A percentile compares a stretch with the other conserved stretches of the same genome.
phyloP scores from a whole-genome alignment of 2,797 vertebrate genomes.

The Chloroceryle inda region DNA sequence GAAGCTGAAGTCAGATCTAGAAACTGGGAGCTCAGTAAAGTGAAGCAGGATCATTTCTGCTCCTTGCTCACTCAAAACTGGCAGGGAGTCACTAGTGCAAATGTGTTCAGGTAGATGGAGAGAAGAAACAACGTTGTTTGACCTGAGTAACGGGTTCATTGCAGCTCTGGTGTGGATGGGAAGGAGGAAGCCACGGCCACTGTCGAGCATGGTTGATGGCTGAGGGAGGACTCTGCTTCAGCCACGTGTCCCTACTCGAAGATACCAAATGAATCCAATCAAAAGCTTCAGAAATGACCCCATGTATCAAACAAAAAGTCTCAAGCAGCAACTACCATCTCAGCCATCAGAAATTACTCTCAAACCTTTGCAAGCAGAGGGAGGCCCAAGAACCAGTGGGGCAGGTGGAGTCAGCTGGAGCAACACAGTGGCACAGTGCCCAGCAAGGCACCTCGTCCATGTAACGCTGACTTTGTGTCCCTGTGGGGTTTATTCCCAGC shows the following conservation, averaged over 20 bases:
- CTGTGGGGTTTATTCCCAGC: background rate
- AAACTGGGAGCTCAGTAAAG: background rate
- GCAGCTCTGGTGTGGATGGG: background rate
- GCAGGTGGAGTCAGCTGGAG: background rate
- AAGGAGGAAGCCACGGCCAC: background rate
- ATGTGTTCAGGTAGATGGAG: background rate
- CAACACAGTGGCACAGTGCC: rapidly evolving
- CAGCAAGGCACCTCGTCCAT: rapidly evolving
- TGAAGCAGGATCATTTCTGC: background rate
- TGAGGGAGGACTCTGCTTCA: background rate
- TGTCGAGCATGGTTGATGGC: rapidly evolving
- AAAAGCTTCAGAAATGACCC: background rate
- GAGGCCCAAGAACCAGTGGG: background rate
- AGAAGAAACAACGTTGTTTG: rapidly evolving
- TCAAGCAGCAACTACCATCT: background rate
- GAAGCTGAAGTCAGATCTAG: background rate
- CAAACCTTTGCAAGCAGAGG: background rate
- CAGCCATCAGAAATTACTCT: background rate
- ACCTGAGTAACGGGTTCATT: background rate
- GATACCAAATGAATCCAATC: rapidly evolving
- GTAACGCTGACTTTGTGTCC: rapidly evolving
- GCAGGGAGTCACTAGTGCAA: background rate
- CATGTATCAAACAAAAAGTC: background rate
- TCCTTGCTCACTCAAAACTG: background rate
- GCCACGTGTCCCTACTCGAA: rapidly evolving